Base-by-base conservation (phyloP, 2,888 invertebrate species). In the Branchellion lobata region DNA sequence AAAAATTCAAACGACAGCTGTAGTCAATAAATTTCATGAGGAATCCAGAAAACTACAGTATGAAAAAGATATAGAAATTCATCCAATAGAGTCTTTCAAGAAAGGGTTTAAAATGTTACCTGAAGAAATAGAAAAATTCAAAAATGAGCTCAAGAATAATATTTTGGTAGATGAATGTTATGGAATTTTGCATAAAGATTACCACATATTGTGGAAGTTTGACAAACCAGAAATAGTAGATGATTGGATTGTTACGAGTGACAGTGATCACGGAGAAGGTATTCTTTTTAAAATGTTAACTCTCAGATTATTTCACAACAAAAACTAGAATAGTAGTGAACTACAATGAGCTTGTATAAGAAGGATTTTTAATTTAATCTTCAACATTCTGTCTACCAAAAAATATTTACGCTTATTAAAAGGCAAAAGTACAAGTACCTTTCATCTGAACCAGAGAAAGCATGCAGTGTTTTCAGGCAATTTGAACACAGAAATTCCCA, bases 211-310 rank as follows among this genome's bases (percentile, higher is more conserved):
- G 0, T 94, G 92, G 91, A 90, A 91, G 84, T 94, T 95, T 86
- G 86, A 89, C 80, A 88, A 90, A 57, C 89, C 90, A 0, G 88
- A 90, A 31, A 90, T 90, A 0, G 84, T 94, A 1, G 89, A 92
- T 0, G 88, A 91, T 65, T 87, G 87, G 87, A 71, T 92, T 24
- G 90, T 92, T 0, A 92, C 93, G 0, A 88, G 90, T 78, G 96
- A 96, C 86, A 91, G 90, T 81, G 94, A 95, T 87, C 92, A 93
- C 85, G 90, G 91, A 80, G 91, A 93, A 86, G 96, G 96, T 57
- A 18, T 24, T 47, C 47, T 47, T 47, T 47, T 47, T 14, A 47
- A 8, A 47, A 14, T 8, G 47, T 14, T 47, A 47, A 47, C 8
- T 14, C 8, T 47, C 47, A 47, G 47, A 47, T 47, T 47, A 47